phyloP scores from a whole-genome alignment of 2,797 vertebrate genomes.

The Poecilia gillii region DNA sequence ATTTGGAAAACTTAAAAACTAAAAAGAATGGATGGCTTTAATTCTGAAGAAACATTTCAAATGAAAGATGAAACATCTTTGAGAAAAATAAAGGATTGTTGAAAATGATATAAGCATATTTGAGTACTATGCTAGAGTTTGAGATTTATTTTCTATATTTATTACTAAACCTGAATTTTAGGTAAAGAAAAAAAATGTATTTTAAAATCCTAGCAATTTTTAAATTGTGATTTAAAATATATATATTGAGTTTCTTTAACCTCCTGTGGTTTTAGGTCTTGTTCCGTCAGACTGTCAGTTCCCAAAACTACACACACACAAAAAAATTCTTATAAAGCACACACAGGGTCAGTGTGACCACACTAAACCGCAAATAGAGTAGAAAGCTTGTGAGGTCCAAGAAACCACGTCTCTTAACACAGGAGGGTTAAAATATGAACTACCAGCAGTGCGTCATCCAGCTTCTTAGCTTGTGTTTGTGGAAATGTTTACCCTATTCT shows the following conservation, averaged over 20 bases:
- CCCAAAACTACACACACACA: too few species aligned
- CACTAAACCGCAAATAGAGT: too few species aligned
- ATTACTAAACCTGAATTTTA: neutral
- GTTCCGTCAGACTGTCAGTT: too few species aligned
- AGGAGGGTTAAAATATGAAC: neutral
- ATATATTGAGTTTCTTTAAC: too few species aligned
- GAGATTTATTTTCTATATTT: neutral
- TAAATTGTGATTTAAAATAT: neutral
- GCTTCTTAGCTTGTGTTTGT: neutral
- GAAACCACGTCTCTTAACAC: too few species aligned
- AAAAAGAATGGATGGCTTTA: neutral
- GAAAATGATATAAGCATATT: neutral
- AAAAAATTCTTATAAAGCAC: too few species aligned
- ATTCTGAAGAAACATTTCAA: neutral
- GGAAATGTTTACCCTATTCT: neutral
- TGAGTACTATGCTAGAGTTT: neutral
- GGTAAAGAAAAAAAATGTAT: neutral
- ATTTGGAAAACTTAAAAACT: neutral
- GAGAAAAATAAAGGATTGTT: too few species aligned
- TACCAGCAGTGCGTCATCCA: neutral
- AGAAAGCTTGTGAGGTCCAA: too few species aligned
- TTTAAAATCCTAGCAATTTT: neutral
- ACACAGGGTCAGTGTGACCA: too few species aligned
- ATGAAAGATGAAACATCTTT: neutral
- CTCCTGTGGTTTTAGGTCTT: too few species aligned